phyloP scores from a whole-genome alignment of 2,113 vertebrate species.

The Tetrax tetrax region DNA sequence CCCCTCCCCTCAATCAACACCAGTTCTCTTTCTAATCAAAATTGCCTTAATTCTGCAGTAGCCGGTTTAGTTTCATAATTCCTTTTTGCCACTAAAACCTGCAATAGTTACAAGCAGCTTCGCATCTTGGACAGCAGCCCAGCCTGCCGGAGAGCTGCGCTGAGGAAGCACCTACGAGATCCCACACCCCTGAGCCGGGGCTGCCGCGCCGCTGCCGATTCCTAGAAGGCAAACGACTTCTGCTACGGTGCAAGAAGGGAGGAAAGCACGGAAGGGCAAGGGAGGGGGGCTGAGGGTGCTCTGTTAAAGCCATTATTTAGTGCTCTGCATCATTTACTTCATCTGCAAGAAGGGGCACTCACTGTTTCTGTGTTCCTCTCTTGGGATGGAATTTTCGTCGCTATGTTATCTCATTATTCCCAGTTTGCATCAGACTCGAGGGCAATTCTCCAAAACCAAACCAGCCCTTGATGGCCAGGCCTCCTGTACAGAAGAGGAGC shows the following conservation, averaged over 20 bases:
- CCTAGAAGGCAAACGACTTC: conserved; percentile 63
- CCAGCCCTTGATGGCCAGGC: neutral
- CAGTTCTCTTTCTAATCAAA: neutral
- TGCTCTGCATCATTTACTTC: neutral
- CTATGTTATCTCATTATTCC: neutral
- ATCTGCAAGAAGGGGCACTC: neutral
- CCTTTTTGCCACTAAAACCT: neutral
- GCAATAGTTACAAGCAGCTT: neutral
- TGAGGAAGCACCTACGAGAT: conserved; percentile 33
- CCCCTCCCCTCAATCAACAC: neutral
- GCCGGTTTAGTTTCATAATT: neutral
- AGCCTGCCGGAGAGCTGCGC: conserved; percentile 17
- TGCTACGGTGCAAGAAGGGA: neutral
- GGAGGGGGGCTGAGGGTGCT: neutral
- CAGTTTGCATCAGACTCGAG: neutral
- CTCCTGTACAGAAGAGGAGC: neutral
- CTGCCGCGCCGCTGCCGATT: neutral
- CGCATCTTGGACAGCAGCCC: neutral
- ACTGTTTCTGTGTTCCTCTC: neutral
- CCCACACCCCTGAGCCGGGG: neutral
- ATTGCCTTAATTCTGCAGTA: neutral
- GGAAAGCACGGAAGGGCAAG: neutral
- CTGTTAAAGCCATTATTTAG: neutral
- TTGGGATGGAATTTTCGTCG: neutral
- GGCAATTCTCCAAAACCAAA: neutral